Base-by-base conservation (phyloP, 2,888 invertebrate species). In the Octonoba sinensis region DNA sequence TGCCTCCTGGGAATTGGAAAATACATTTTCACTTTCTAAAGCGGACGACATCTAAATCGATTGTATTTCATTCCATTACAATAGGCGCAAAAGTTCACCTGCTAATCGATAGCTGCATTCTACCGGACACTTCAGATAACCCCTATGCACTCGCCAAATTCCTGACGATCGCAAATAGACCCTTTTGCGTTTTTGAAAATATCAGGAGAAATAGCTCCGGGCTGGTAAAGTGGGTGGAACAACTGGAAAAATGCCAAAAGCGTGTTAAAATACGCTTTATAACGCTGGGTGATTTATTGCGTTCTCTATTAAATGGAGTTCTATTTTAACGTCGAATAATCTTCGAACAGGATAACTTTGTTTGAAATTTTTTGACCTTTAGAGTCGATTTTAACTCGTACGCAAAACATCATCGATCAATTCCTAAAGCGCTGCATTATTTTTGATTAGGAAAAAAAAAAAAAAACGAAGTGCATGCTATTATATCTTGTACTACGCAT, bases 211-310 rank as follows among this genome's bases (percentile, higher is more conserved):
- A 60, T 27, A n/a, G 27, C 60, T 36, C 36, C 8, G 59, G 49
- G 27, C 46, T 47, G 51, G 59, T 49, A 46, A 62, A 62, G 59
- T 62, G 78, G 78, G 78, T 54, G 78, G 78, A 60, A 54, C 78
- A 66, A 67, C 72, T 79, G 78, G 78, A 79, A 72, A 79, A 79
- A 79, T 79, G 78, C 78, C 78, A 79, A 54, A 65, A 59, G 72
- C 71, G 66, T 79, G 78, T 79, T 79, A 72, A 79, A 79, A 79
- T 79, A 51, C 78, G 65, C 78, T 79, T 79, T 79, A 79, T 79
- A 72, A 72, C 66, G 78, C 67, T 66, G 57, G 72, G 71, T 79
- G 78, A 79, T 79, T 79, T 79, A 79, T 79, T 66, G 60, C 66
- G 18, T 59, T 67, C 71, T 72, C 78, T 72, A 79, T 79, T 79